phyloP scores from a whole-genome alignment of 1,140 invertebrate genomes.

The Tetraneura akinire region DNA sequence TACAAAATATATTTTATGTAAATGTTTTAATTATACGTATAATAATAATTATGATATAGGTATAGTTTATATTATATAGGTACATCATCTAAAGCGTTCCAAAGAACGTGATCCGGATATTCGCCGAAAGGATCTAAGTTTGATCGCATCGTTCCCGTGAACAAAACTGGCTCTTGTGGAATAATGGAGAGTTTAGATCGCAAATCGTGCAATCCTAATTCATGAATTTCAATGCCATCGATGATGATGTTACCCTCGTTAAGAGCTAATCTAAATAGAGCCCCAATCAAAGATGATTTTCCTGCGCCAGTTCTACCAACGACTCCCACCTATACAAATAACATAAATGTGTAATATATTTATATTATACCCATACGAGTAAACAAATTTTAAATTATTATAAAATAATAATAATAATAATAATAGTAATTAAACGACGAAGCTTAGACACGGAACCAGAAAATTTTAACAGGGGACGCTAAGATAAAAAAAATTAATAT shows the following conservation, averaged over 20 bases:
- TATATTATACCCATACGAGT: not conserved
- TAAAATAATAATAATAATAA: no score
- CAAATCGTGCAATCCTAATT: slow-evolving; percentile 70
- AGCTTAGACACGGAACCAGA: no score
- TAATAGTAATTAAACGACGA: no score
- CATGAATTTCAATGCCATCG: slow-evolving; percentile 68
- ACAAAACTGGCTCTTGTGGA: slow-evolving; percentile 75
- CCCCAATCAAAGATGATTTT: slow-evolving; percentile 84
- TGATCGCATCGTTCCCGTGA: slow-evolving; percentile 74
- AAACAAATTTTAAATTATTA: no score
- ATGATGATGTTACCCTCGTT: slow-evolving; percentile 66
- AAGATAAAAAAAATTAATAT: no score
- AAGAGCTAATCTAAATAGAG: slow-evolving; percentile 75
- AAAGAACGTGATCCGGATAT: slow-evolving; percentile 62
- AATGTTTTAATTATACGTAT: not conserved
- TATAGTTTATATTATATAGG: not conserved
- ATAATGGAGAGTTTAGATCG: slow-evolving; percentile 78
- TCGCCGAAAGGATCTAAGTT: slow-evolving; percentile 83
- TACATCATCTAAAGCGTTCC: slow-evolving; percentile 65
- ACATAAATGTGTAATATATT: slow-evolving; percentile 58
- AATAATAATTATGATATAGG: not conserved
- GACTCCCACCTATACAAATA: slow-evolving; percentile 65
- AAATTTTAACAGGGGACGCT: no score
- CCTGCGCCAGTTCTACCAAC: slow-evolving; percentile 87
- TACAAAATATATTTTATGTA: not conserved